Percentiles rank a stretch among this genome's conserved stretches.
These are phyloP conservation scores for Pelecanus crispus DNA, from an alignment of 2,113 vertebrate species.

Conservation along the genomic window DNA sequence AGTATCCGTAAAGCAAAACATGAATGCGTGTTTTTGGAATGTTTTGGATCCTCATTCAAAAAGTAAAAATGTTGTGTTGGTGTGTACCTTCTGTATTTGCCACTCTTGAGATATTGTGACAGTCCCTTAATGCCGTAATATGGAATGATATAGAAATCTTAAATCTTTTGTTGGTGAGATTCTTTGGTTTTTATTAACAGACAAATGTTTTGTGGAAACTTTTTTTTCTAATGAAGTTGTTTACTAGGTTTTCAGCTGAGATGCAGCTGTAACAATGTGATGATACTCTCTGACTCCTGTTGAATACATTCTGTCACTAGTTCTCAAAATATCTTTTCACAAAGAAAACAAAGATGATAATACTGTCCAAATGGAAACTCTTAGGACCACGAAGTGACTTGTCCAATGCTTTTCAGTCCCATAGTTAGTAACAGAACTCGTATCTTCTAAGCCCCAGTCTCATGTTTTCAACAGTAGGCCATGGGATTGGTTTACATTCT, in stretches of 20 bases:
- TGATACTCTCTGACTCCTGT: not conserved
- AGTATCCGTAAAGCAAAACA: not conserved
- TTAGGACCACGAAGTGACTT: not conserved
- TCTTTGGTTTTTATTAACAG: not conserved
- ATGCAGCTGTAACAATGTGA: not conserved
- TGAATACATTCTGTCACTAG: not conserved
- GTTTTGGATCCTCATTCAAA: not conserved
- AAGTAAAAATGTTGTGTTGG: not conserved
- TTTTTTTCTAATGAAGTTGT: not conserved
- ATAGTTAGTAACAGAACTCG: not conserved
- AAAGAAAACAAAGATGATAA: not conserved
- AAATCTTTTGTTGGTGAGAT: not conserved
- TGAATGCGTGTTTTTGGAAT: not conserved
- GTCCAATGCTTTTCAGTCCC: not conserved
- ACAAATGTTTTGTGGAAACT: not conserved
- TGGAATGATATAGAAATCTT: not conserved
- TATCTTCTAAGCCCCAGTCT: not conserved
- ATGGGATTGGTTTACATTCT: not conserved
- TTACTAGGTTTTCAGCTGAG: not conserved
- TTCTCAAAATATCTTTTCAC: not conserved
- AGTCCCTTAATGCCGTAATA: not conserved
- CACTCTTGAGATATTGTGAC: not conserved
- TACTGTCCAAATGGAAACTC: not conserved
- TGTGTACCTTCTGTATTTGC: not conserved
- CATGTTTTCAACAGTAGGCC: not conserved